A percentile compares a stretch with the other conserved stretches of the same genome.
phyloP scores from a whole-genome alignment of 2,888 invertebrate genomes.

The Drosophila trichaetosa region DNA sequence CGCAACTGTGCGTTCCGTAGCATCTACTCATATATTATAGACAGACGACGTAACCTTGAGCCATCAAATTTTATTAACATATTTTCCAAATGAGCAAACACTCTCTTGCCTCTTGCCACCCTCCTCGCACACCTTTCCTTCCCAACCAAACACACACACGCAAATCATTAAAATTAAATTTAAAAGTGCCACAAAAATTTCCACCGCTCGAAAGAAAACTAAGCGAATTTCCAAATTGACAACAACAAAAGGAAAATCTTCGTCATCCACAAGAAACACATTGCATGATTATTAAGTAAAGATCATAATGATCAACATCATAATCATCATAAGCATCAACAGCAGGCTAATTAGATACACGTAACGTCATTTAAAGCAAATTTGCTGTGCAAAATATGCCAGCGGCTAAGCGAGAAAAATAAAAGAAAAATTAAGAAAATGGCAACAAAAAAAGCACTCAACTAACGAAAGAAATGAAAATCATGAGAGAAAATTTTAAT shows the following conservation, averaged over 20 bases:
- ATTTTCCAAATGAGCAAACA: constrained; percentile 55
- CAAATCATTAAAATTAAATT: constrained; percentile 28
- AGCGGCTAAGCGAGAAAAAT: constrained; percentile 20
- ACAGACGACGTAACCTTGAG: constrained; percentile 54
- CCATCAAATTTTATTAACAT: constrained; percentile 64
- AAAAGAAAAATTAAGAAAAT: constrained; percentile 29
- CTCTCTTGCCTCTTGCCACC: constrained; percentile 2
- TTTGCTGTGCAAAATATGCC: constrained; percentile 42
- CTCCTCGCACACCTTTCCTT: neutral
- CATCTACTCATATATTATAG: constrained; percentile 13
- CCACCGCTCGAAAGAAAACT: constrained; percentile 18
- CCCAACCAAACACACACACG: neutral
- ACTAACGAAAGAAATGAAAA: constrained; percentile 14
- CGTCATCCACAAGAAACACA: constrained; percentile 17
- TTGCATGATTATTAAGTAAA: constrained; percentile 10
- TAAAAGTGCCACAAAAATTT: constrained; percentile 26
- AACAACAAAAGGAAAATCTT: constrained; percentile 31
- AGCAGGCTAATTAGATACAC: constrained; percentile 62
- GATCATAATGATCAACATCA: constrained; percentile 33
- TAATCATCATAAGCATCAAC: constrained; percentile 18
- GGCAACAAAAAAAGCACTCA: constrained; percentile 23
- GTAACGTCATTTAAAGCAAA: constrained; percentile 52
- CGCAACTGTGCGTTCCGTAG: constrained; percentile 12
- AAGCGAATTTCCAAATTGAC: constrained; percentile 46
- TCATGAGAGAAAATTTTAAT: constrained; percentile 57